These are phyloP conservation scores for Xenopus laevis DNA, from an alignment of 2,113 vertebrate genomes.

Conservation along the genomic window DNA sequence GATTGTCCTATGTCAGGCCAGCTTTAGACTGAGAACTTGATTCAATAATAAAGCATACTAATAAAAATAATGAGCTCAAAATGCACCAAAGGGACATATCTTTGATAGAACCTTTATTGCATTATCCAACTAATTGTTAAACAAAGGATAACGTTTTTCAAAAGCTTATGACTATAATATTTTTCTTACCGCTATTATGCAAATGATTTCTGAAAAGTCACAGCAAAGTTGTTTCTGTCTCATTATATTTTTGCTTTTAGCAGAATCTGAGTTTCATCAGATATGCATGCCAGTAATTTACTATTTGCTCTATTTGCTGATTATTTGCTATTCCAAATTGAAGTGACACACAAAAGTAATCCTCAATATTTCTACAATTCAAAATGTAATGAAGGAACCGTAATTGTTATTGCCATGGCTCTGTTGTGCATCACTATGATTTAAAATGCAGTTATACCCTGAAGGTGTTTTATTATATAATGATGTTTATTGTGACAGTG, in stretches of 20 bases:
- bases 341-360: conserved; percentile 28
- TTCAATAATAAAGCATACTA: no score
- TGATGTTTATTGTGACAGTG: conserved; percentile 27
- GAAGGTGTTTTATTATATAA: conserved; percentile 27
- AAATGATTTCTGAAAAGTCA: conserved; percentile 10
- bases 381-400: conserved; percentile 34
- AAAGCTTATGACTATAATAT: not conserved
- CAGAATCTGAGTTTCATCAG: conserved; percentile 19
- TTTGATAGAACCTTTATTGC: no score
- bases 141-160: no score
- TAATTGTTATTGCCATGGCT: conserved; percentile 32
- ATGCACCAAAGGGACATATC: no score
- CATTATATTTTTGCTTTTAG: conserved; percentile 33
- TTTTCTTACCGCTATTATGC: conserved; percentile 23
- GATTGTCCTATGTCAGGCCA: no score
- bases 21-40: no score
- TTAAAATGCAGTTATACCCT: conserved; percentile 22
- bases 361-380: conserved; percentile 14
- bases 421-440: conserved; percentile 27
- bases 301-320: conserved; percentile 19
- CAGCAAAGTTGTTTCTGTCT: conserved; percentile 25
- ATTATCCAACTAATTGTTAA: no score
- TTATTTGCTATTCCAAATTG: conserved; percentile 13
- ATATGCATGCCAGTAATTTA: conserved; percentile 16
- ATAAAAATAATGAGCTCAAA: no score